Base-by-base conservation (phyloP, 2,888 invertebrate species). In the Galeruca laticollis region DNA sequence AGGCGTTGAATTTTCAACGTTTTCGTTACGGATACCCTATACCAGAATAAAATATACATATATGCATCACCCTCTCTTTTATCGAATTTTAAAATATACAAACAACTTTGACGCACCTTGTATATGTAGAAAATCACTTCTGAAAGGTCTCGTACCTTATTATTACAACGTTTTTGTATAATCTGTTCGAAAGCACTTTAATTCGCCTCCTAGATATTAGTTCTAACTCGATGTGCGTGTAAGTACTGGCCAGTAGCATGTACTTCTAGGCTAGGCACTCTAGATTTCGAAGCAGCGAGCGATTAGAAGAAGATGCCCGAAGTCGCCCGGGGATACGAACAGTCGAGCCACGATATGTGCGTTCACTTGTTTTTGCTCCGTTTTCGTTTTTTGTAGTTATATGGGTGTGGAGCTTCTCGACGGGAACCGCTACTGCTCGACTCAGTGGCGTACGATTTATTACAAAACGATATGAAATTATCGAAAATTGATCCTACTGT, bases 341-440 rank as follows among this genome's bases (percentile, higher is more conserved):
- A 57, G 71, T 62, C 74, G 65, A 70, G 59, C 61, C 61, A 69
- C 70, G 68, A 69, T 66, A 69, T 69, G 61, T 54, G 60, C 73
- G 65, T 68, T 68, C 56, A 57, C 70, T 70, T 70, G 75, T 76
- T 76, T 76, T 76, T 76, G 77, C 77, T 77, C 74, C 74, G 74
- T 71, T 75, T 76, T 75, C 71, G 71, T 77, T 74, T 73, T 68
- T 67, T 64, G 31, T 60, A 21, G 73, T 73, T 75, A 72, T 75
- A 69, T 78, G 77, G 78, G 78, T 76, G 78, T 75, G 78, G 78
- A 65, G 61, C 63, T 47, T 33, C 20, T 18, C 31, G 64, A 65
- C 64, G 71, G 72, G 9, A 20, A 49, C 62, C 37, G 52, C 68
- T 62, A 61, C 62, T 65, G 65, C 65, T 56, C 18, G 47, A 33